These are phyloP conservation scores for Clunio marinus DNA, from an alignment of 2,888 invertebrate species.

Conservation along the genomic window DNA sequence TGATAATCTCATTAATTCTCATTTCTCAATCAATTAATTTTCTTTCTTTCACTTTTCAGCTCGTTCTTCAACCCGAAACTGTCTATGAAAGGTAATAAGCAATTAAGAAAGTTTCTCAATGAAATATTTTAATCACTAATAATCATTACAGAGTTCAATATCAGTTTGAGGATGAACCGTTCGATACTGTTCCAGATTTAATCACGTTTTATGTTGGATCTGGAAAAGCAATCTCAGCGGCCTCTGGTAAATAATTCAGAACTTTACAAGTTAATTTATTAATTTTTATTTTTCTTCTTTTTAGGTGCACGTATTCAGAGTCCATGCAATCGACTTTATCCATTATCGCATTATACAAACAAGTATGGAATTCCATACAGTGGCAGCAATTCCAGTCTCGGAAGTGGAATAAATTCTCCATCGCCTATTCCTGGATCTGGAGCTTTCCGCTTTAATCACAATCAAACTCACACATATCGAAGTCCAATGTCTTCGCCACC, in stretches of 20 bases:
- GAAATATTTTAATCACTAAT: background rate
- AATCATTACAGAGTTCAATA: constrained; percentile 64
- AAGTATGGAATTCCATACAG: constrained; percentile 53
- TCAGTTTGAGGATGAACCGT: constrained; percentile 90
- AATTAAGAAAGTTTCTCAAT: background rate
- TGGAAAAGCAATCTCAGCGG: constrained; percentile 74
- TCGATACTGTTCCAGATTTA: constrained; percentile 87
- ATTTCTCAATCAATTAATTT: too few species aligned
- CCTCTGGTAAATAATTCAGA: constrained; percentile 52
- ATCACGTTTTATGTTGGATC: constrained; percentile 91
- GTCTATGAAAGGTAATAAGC: constrained; percentile 65
- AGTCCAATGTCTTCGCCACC: constrained; percentile 59
- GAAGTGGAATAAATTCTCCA: constrained; percentile 26
- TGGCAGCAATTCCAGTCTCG: constrained; percentile 23
- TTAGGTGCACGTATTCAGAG: constrained; percentile 83
- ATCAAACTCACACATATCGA: constrained; percentile 46
- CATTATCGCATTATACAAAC: constrained; percentile 67
- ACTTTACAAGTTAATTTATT: background rate
- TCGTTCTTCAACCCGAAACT: constrained; percentile 80
- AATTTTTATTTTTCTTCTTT: background rate
- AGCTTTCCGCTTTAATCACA: constrained; percentile 44
- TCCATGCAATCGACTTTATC: constrained; percentile 77
- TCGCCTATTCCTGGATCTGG: constrained; percentile 31
- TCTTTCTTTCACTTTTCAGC: constrained; percentile 52
- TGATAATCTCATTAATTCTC: too few species aligned